Evolutionary conservation across 2,113 vertebrate species (phyloP), one percentile per base, ranked within the genome.

Genomic region (Pangasianodon hypophthalmus): DNA sequence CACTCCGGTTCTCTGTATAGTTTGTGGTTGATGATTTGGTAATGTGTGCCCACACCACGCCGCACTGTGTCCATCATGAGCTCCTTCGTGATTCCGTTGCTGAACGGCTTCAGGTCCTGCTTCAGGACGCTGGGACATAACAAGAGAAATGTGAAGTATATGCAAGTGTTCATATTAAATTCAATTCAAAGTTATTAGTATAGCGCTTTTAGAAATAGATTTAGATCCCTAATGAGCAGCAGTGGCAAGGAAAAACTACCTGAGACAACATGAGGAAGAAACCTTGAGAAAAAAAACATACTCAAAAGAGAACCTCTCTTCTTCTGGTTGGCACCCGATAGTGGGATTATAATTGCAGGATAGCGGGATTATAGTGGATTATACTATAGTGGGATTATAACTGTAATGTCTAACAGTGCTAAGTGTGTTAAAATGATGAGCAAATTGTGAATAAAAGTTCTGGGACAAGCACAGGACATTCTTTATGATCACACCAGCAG

Each of bases 1-100:
- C 98, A 99, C 92, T 96, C 97, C 69, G 95, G 95, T 93, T 99
- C 98, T 83, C 98, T 96, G 94, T 98, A 99, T 84, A 99, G 80
- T 90, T 95, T 97, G 84, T 97, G 96, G 56, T 94, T 95, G 88
- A 98, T 95, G 88, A 99, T 95, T 94, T 99, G 98, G 94, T 99
- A 99, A 93, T 99, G 98, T 0, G 98, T 99, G 29, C 98, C 98
- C 0, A 99, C 94, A 60, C 97, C 97, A 80, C 96, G 96, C 41
- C 94, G 95, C 62, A 99, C 91, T 0, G 97, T 96, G 0, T 97
- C 94, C 0, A 93, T 93, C 95, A 99, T 96, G 0, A 96, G 87
- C 21, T 96, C 96, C 91, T 96, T 95, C 41, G 98, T 97, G 94
- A 99, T 96, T 0, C 97, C 97, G 4, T 92, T 95, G 91, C 16